Percentiles rank a stretch among this genome's conserved stretches.
phyloP scores from a whole-genome alignment of 2,888 invertebrate genomes.

The Tetheella fluctuosa region DNA sequence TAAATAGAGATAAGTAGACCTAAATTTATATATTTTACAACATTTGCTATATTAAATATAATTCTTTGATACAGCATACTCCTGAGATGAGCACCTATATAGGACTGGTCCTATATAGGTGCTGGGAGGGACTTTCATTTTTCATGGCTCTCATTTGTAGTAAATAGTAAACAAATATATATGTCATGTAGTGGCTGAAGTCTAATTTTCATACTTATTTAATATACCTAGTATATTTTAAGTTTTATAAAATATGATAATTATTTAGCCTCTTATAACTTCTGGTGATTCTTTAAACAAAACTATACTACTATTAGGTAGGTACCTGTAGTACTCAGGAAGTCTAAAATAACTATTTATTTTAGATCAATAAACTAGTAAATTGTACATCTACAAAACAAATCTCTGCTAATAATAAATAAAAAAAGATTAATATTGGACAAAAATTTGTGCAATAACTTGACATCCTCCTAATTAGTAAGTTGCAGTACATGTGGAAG shows the following conservation, averaged over 20 bases:
- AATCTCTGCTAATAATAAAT: not conserved
- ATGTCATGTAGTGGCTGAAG: not conserved
- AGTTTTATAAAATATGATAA: not conserved
- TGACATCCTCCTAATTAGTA: not conserved
- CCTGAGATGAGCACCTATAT: not conserved
- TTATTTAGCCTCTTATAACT: slow-evolving; percentile 8
- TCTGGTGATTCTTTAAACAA: not conserved
- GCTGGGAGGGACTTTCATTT: not conserved
- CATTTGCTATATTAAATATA: not conserved
- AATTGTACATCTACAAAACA: not conserved
- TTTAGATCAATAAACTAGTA: not conserved
- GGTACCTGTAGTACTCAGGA: no score
- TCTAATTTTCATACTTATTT: not conserved
- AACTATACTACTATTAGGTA: no score
- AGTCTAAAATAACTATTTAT: not conserved
- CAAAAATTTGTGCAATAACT: not conserved
- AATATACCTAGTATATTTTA: no score
- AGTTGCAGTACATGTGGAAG: no score
- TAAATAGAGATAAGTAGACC: slow-evolving; percentile 31
- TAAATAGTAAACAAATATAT: not conserved
- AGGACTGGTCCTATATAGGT: not conserved
- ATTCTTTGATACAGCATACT: not conserved
- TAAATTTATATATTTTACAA: slow-evolving; percentile 22
- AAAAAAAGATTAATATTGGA: not conserved
- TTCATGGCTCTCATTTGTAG: not conserved